These are phyloP conservation scores for Tiphia femorata DNA, from an alignment of 2,888 invertebrate species.

Conservation along the genomic window DNA sequence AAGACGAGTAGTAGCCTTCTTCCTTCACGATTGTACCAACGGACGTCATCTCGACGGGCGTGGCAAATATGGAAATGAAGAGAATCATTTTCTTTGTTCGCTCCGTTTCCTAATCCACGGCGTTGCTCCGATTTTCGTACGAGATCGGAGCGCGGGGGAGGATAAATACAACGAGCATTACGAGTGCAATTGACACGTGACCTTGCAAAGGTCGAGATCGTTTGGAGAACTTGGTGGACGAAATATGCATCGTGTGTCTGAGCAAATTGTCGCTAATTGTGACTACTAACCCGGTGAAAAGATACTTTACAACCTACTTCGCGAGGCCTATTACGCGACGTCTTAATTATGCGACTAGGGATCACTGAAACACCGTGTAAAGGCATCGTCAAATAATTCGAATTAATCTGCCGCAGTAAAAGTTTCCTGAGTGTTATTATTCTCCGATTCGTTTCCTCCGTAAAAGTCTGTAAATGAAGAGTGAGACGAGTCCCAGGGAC, in stretches of 20 bases:
- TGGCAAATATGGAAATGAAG: background rate
- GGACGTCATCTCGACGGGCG: background rate
- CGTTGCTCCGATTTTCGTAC: too few species aligned
- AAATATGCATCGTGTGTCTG: background rate
- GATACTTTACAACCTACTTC: background rate
- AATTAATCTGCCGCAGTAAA: too few species aligned
- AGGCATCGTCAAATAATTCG: too few species aligned
- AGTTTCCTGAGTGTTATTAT: background rate
- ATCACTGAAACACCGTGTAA: too few species aligned
- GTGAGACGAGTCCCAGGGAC: conserved; percentile 16
- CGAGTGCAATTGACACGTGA: background rate
- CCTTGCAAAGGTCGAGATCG: conserved; percentile 6
- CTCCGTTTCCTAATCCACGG: too few species aligned
- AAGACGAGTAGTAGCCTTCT: conserved; percentile 30
- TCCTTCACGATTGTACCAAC: conserved; percentile 9
- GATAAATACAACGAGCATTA: too few species aligned
- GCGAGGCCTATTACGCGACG: background rate
- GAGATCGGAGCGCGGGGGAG: too few species aligned
- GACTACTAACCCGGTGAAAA: background rate
- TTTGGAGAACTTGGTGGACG: background rate
- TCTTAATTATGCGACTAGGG: background rate
- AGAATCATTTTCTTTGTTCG: background rate
- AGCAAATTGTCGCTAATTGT: conserved; percentile 24
- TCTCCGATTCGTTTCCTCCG: conserved; percentile 3
- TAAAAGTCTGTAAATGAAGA: conserved; percentile 15